Evolutionary conservation across 2,113 vertebrate species (phyloP), one percentile per base, ranked within the genome.

Genomic region (Tyrannus savana): DNA sequence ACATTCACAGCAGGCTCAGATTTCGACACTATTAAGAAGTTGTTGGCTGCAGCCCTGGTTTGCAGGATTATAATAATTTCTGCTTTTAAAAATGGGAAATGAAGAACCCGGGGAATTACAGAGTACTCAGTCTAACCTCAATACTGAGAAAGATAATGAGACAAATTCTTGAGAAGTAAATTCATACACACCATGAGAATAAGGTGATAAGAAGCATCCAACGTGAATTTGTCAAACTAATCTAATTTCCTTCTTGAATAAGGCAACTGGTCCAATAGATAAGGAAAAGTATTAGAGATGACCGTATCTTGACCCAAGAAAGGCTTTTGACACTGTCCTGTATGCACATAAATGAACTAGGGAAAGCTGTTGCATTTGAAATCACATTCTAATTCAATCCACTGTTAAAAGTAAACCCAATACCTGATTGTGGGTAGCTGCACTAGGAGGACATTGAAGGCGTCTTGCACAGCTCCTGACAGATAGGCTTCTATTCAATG

Each of bases 161-260:
- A 68, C 22, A 84, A 92, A 81, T 90, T 87, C 69, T 39, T 68
- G 31, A 87, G 62, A 79, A 87, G 6, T 76, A 82, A 92, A 93
- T 44, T 55, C 23, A 73, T 35, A 50, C 31, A 73, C 1, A 1
- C 33, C 33, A 31, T 35, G 39, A 80, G n/a, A 79, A 88, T 49
- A 74, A 72, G 7, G 22, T 53, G 83, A 77, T 84, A 92, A 93
- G 91, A 75, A 89, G 64, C 22, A 44, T 69, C 21, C 9, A 10
- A 71, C 0, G 2, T n/a, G 39, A 78, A 55, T 89, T 89, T 90
- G 59, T 77, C 83, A 89, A 55, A 88, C 18, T 60, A 90, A 92
- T 73, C 77, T 80, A 50, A 77, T 80, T 92, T 90, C 37, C 47
- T 81, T 75, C 68, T 90, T 75, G 60, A 90, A 64, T 23, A 72